Conservation (phyloP, 92 coral and sea anemone genomes). For the Micromussa lordhowensis region DNA sequence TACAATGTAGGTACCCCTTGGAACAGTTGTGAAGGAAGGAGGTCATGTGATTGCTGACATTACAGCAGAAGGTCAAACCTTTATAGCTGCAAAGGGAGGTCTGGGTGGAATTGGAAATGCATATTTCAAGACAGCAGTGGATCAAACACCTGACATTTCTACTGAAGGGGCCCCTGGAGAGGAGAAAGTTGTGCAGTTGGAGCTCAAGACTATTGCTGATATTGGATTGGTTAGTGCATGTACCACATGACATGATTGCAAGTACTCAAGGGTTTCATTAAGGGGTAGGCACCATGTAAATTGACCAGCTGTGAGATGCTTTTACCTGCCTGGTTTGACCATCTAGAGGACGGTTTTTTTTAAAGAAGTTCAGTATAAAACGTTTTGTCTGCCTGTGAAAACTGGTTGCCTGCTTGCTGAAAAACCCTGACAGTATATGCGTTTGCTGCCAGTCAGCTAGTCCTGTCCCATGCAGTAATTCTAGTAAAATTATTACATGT, state of each 20-base stretch:
- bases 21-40: slow-evolving; percentile 80
- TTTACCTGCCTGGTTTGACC: no score
- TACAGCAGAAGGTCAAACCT: slow-evolving; percentile 71
- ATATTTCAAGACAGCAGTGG: slow-evolving; percentile 82
- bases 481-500: no score
- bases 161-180: slow-evolving; percentile 93
- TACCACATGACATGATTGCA: neutral
- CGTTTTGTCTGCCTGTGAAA: no score
- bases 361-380: no score
- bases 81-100: slow-evolving; percentile 87
- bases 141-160: slow-evolving; percentile 77
- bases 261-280: no score
- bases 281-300: no score
- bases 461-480: no score
- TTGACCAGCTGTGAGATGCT: no score
- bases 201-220: slow-evolving; percentile 98
- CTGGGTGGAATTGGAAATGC: slow-evolving; percentile 95
- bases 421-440: no score
- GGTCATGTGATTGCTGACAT: slow-evolving; percentile 80
- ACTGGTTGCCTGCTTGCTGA: no score
- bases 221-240: slow-evolving; percentile 85
- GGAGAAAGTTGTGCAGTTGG: slow-evolving; percentile 88
- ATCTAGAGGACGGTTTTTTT: no score
- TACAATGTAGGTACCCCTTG: slow-evolving; percentile 84
- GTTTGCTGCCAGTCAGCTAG: no score